Base-by-base conservation (phyloP, 1,140 invertebrate genomes). In the Bactericera cockerelli region DNA sequence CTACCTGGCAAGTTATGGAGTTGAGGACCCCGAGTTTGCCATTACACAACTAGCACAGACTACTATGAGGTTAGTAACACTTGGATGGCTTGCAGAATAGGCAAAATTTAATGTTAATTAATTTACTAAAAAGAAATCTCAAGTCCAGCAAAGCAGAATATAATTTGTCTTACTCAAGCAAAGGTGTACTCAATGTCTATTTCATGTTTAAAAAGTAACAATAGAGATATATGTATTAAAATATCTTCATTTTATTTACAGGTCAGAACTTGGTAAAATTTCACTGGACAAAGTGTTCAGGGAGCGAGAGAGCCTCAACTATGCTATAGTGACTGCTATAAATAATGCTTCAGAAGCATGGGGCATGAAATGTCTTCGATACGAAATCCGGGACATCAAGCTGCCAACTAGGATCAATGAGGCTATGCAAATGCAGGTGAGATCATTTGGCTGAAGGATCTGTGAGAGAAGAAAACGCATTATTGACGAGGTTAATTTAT, bases 371-470 rank as follows among this genome's bases (percentile, higher is more conserved):
- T 98, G 94, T 72, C 76, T 98, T 56, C 77, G 96, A 71, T 99
- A 99, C 76, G 96, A 99, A 83, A 99, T 99, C 68, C 80, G 93
- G 74, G 91, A 97, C 70, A 94, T 98, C 65, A 89, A 84, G 71
- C 74, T 99, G 64, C 97, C 97, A 8, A 71, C 75, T 1, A 81
- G 92, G 71, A 89, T 99, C 2, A 92, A 97, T 68, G 94, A 98
- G 76, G 96, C 96, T 3, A 99, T 99, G 96, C 96, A 99, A 74
- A 98, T 98, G 93, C 96, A 99, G 77, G n/a, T n/a, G n/a, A n/a
- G n/a, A n/a, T n/a, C n/a, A n/a, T n/a, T n/a, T n/a, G n/a, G n/a
- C n/a, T n/a, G n/a, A n/a, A n/a, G n/a, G n/a, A n/a, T n/a, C n/a
- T n/a, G n/a, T n/a, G n/a, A n/a, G n/a, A n/a, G n/a, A n/a, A n/a